These are phyloP conservation scores for Papilio dardanus DNA, from an alignment of 1,140 invertebrate genomes.

Conservation along the genomic window DNA sequence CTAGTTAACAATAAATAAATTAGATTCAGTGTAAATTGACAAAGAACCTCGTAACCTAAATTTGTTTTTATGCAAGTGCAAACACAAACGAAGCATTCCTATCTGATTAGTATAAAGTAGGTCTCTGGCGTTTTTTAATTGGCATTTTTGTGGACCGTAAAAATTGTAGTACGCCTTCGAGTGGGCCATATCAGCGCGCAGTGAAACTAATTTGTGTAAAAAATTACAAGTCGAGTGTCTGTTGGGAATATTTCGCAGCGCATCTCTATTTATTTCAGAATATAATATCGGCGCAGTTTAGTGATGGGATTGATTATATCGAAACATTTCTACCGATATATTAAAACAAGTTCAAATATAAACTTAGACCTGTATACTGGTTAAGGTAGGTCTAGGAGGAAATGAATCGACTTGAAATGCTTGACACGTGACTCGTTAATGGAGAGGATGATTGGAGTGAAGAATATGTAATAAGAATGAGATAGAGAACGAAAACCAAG, in stretches of 20 bases:
- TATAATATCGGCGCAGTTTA: slow-evolving; percentile 62
- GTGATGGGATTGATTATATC: slow-evolving; percentile 44
- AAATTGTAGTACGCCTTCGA: slow-evolving; percentile 39
- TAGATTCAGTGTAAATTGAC: neutral
- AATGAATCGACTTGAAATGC: too few relatives aligned
- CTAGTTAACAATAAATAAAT: neutral
- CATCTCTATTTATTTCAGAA: slow-evolving; percentile 74
- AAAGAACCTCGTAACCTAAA: neutral
- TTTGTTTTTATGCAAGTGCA: neutral
- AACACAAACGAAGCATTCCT: neutral
- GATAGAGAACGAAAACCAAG: too few relatives aligned
- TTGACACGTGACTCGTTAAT: too few relatives aligned
- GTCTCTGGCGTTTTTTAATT: slow-evolving; percentile 32
- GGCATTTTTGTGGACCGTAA: slow-evolving; percentile 33
- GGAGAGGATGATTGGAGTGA: too few relatives aligned
- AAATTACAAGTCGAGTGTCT: slow-evolving; percentile 54
- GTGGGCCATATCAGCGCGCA: slow-evolving; percentile 34
- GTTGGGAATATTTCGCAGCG: slow-evolving; percentile 58
- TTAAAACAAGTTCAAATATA: too few relatives aligned
- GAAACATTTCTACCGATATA: neutral
- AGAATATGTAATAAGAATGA: too few relatives aligned
- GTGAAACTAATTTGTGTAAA: slow-evolving; percentile 53
- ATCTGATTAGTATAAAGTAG: slow-evolving; percentile 29
- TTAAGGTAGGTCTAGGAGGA: too few relatives aligned
- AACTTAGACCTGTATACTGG: too few relatives aligned